Evolutionary conservation across 2,888 invertebrate genomes (phyloP).

Genomic region (Ectobius pallidus): DNA sequence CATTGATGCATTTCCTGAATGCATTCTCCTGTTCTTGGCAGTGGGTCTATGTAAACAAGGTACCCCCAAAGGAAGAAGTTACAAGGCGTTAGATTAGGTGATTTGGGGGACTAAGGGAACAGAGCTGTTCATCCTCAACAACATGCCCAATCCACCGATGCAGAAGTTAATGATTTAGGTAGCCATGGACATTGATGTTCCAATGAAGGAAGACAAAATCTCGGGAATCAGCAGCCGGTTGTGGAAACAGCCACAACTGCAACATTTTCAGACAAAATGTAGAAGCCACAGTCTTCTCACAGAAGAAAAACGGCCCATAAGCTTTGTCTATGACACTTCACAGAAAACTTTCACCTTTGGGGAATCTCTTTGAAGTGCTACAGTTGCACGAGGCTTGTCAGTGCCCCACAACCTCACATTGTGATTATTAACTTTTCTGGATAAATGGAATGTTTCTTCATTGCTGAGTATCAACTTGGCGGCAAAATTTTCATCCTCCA

Average conservation of each 20-base stretch:
- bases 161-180: not conserved
- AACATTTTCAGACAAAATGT: not conserved
- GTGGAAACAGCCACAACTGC: not conserved
- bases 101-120: too few relatives aligned
- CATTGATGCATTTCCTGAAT: too few relatives aligned
- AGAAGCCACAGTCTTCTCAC: not conserved
- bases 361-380: not conserved
- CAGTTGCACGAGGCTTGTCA: not conserved
- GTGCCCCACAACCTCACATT: not conserved
- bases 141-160: not conserved
- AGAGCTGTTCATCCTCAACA: too few relatives aligned
- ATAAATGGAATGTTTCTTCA: not conserved
- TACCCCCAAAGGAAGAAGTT: too few relatives aligned
- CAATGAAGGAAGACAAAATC: not conserved
- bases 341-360: not conserved
- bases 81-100: too few relatives aligned
- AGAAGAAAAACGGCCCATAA: not conserved
- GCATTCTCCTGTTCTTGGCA: too few relatives aligned
- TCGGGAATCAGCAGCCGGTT: not conserved
- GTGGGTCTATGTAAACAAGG: too few relatives aligned
- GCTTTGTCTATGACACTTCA: too few relatives aligned
- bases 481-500: constrained; percentile 9
- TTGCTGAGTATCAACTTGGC: constrained; percentile 1
- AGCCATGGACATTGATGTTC: too few relatives aligned
- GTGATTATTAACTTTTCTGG: not conserved